Base-by-base conservation (phyloP, 2,888 invertebrate genomes). In the Torymus texanus region DNA sequence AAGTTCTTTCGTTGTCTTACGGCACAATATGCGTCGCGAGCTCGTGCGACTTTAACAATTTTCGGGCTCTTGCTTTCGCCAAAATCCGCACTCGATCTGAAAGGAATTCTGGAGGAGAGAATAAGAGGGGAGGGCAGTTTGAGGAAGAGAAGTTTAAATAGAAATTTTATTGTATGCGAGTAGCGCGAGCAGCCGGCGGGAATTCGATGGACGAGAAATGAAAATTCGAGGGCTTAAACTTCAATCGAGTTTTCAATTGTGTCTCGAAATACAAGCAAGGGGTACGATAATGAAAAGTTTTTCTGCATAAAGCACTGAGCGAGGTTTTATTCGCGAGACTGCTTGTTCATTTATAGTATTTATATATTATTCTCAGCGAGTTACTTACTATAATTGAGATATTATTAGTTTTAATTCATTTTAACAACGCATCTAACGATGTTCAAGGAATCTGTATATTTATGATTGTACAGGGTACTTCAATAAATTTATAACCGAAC, bases 191-290 rank as follows among this genome's bases (percentile, higher is more conserved):
- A 41, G 41, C 8, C 41, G 8, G 5, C 1, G 73, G 41, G 21
- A 65, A 66, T 67, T 13, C 72, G 67, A 79, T 79, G 68, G 71
- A 68, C 62, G 68, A 73, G 80, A 76, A 68, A 73, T 68, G 80
- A 80, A 76, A 76, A 80, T 76, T 80, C 72, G 53, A 4, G 58
- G 41, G 41, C n/a, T 73, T 53, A 63, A 76, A 76, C 51, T 80
- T 80, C 63, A 24, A 73, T 76, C 68, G 53, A 76, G 56, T 73
- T 76, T 67, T 29, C 29, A 56, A 53, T 56, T 56, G 56, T 58
- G 70, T 16, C 29, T 29, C n/a, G 16, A 13, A 14, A 2, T 13
- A 24, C 12, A 13, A 41, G 5, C n/a, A 50, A 63, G n/a, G 2
- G 5, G 14, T 41, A 41, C 16, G 12, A 66, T 66, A 66, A 63